A percentile compares a stretch with the other conserved stretches of the same genome.
phyloP scores from a whole-genome alignment of 2,888 invertebrate species.

The Ischnura elegans region DNA sequence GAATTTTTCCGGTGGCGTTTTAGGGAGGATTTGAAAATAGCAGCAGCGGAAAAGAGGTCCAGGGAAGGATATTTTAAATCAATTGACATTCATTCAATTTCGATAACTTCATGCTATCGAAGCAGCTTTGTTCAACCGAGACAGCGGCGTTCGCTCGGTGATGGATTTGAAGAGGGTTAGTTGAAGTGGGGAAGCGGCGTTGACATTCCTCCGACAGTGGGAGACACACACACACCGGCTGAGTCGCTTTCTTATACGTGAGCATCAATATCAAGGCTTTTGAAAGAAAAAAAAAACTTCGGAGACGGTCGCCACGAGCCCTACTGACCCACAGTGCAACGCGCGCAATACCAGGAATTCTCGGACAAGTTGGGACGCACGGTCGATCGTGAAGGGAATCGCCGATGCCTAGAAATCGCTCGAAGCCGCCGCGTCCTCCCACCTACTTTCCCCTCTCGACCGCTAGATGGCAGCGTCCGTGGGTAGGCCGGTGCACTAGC shows the following conservation, averaged over 20 bases:
- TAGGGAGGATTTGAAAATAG: no score
- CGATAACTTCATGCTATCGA: no score
- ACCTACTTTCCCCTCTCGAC: neutral
- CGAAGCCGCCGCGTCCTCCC: neutral
- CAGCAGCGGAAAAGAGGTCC: no score
- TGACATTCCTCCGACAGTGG: constrained; percentile 2
- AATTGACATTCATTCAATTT: no score
- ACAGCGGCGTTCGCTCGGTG: neutral
- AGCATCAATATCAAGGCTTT: constrained; percentile 33
- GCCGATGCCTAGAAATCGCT: constrained; percentile 36
- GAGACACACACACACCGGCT: constrained; percentile 12
- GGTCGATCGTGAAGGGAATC: constrained; percentile 51
- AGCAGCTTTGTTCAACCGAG: no score
- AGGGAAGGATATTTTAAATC: no score
- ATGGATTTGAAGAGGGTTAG: neutral
- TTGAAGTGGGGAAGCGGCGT: neutral
- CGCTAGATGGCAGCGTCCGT: constrained; percentile 10
- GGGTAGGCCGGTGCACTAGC: neutral
- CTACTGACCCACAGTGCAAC: constrained; percentile 56
- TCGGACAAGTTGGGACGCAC: constrained; percentile 11
- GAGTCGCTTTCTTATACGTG: constrained; percentile 32
- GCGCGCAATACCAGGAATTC: constrained; percentile 41
- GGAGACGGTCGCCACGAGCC: constrained; percentile 42
- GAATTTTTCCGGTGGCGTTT: no score
- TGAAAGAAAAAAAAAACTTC: constrained; percentile 56